Evolutionary conservation across 1,140 invertebrate genomes (phyloP).

Genomic region (Drosophila tani): DNA sequence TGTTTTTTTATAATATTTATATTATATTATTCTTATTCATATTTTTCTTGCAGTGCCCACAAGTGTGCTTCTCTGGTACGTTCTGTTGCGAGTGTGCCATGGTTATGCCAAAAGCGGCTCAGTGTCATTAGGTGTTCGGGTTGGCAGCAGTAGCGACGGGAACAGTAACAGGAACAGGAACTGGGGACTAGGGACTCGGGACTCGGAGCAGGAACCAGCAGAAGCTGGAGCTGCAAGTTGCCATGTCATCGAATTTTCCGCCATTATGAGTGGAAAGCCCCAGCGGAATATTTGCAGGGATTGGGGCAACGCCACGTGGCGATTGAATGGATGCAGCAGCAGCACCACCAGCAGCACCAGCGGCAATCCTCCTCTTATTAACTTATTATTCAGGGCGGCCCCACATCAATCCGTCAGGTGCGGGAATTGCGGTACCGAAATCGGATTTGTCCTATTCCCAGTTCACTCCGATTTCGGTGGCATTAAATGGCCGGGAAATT

Average conservation of each 20-base stretch:
- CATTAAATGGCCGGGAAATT: conserved; percentile 18
- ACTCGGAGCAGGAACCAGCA: conserved; percentile 4
- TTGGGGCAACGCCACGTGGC: background rate
- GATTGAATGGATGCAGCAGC: conserved; percentile 20
- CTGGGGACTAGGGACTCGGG: background rate
- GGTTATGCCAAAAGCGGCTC: conserved; percentile 39
- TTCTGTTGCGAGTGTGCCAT: conserved; percentile 17
- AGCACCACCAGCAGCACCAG: conserved; percentile 2
- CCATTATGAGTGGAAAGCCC: conserved; percentile 37
- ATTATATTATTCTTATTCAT: background rate
- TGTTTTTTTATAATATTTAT: too few species aligned
- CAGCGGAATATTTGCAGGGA: conserved; percentile 27
- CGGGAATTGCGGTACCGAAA: conserved; percentile 5
- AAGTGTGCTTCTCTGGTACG: background rate
- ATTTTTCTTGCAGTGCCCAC: background rate
- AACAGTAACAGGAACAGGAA: background rate
- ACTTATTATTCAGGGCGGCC: conserved; percentile 26
- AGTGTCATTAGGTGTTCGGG: conserved; percentile 46
- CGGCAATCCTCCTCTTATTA: conserved; percentile 23
- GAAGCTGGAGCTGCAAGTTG: conserved; percentile 22
- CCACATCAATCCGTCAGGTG: conserved; percentile 16
- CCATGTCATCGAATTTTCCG: conserved; percentile 56
- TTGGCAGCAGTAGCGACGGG: background rate
- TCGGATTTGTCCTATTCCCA: conserved; percentile 25
- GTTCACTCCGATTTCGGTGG: background rate